Evolutionary conservation across 2,797 vertebrate genomes (phyloP), one percentile per base, ranked within the genome.

Genomic region (Helarctos malayanus): DNA sequence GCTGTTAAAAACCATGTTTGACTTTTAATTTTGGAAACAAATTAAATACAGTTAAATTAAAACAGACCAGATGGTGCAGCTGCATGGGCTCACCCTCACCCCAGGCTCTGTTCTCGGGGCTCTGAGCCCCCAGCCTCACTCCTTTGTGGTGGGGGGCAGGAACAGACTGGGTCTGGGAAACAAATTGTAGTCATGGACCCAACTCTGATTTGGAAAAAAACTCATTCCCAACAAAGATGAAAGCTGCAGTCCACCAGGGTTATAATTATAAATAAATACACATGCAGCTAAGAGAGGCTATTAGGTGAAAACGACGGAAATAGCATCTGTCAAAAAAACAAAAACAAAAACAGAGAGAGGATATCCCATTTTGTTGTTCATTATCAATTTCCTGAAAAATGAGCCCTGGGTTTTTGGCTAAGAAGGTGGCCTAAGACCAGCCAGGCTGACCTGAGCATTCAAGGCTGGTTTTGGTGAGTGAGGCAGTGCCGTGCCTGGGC

Each of bases 1-100:
- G 96, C 97, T 98, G 98, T 98, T 99, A 98, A 98, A 99, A 99
- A 98, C 96, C 97, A 97, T 98, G 95, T 97, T 97, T 96, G 68
- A 57, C 98, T 98, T 99, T 99, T 98, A 94, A 63, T 98, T 99
- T 98, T 86, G 95, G 98, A 97, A 98, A 98, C 98, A 98, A 99
- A 98, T 98, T 98, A 97, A 99, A 98, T 98, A 98, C 98, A 98
- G 97, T 98, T 98, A 97, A 97, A 98, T 98, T 98, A 98, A 98
- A 98, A 99, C 84, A 98, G 98, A 98, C 97, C 98, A 98, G 95
- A 98, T 91, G 95, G 97, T 71, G 96, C 97, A 97, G 97, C 97
- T 97, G 83, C 87, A 89, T 59, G 65, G 95, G 25, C 41, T 41
- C 96, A 21, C 95, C 90, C 92, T 85, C 14, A 7, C 32, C 80